Evolutionary conservation across 2,113 vertebrate species (phyloP).

Genomic region (Dendropsophus ebraccatus): DNA sequence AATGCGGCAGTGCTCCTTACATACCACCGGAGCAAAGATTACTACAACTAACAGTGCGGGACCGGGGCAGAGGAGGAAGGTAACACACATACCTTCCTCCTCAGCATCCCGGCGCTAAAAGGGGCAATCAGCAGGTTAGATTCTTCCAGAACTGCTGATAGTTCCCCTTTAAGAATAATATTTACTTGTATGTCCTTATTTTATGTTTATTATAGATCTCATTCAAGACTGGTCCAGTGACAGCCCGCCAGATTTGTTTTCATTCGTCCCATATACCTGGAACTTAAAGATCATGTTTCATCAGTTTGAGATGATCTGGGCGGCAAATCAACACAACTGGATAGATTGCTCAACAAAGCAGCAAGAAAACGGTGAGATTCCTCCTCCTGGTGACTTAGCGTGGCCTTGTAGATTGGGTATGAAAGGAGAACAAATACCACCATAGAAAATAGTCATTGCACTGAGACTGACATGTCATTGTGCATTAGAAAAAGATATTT

Average conservation of each 20-base stretch:
- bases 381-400: neutral
- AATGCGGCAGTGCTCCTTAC: too few relatives aligned
- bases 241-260: slow-evolving; percentile 94
- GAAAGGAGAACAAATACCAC: neutral
- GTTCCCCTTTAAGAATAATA: too few relatives aligned
- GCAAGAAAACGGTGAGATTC: slow-evolving; percentile 91
- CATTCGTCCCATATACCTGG: slow-evolving; percentile 98
- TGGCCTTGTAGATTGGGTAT: neutral
- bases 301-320: slow-evolving; percentile 99
- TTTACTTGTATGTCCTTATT: too few relatives aligned
- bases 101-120: too few relatives aligned
- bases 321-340: slow-evolving; percentile 98
- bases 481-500: neutral
- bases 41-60: too few relatives aligned
- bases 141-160: too few relatives aligned
- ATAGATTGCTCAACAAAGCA: slow-evolving; percentile 98
- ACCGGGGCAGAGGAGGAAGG: too few relatives aligned
- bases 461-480: neutral
- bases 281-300: slow-evolving; percentile 97
- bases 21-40: too few relatives aligned
- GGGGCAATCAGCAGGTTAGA: too few relatives aligned
- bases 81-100: too few relatives aligned
- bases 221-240: slow-evolving; percentile 98
- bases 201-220: slow-evolving; percentile 78
- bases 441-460: neutral